Evolutionary conservation across 2,888 invertebrate genomes (phyloP).

Genomic region (Aphodius granarius): DNA sequence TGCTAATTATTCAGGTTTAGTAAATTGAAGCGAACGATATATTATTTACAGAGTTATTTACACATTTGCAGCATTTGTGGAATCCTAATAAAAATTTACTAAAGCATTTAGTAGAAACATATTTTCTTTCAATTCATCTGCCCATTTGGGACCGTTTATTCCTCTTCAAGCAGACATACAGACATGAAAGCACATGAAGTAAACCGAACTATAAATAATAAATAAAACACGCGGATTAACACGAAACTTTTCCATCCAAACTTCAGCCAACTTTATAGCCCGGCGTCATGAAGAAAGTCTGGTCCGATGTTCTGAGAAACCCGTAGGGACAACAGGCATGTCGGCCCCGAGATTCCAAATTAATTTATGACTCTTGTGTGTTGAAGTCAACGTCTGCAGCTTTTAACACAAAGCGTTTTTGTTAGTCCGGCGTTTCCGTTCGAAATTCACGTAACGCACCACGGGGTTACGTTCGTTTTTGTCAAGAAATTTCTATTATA

Average conservation of each 20-base stretch:
- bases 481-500: not conserved
- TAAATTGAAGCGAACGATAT: too few relatives aligned
- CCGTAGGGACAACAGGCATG: not conserved
- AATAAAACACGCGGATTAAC: not conserved
- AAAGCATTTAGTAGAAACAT: too few relatives aligned
- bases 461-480: not conserved
- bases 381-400: not conserved
- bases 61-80: too few relatives aligned
- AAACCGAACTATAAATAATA: not conserved
- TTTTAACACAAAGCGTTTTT: not conserved
- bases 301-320: not conserved
- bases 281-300: not conserved
- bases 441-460: not conserved
- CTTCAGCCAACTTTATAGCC: not conserved
- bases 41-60: too few relatives aligned
- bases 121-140: too few relatives aligned
- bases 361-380: not conserved
- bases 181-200: not conserved
- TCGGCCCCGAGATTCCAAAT: not conserved
- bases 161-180: not conserved
- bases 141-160: too few relatives aligned
- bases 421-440: not conserved
- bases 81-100: too few relatives aligned
- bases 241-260: not conserved
- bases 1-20: too few relatives aligned